These are phyloP conservation scores for Leptodirus hochenwartii DNA, from an alignment of 2,888 invertebrate species.

Conservation along the genomic window DNA sequence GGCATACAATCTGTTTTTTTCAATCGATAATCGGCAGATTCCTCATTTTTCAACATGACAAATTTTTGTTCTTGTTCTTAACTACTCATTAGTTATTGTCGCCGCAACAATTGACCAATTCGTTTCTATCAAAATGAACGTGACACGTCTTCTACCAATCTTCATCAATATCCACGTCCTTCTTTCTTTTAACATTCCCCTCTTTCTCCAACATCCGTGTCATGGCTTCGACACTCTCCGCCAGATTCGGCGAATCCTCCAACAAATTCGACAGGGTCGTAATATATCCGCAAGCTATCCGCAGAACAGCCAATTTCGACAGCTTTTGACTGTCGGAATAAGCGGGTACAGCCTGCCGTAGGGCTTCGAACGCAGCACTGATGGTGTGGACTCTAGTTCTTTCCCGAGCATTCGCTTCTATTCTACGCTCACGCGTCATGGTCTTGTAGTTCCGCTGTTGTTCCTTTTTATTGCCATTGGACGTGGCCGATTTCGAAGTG, in stretches of 20 bases:
- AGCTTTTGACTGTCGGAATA: constrained; percentile 88
- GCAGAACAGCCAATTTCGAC: constrained; percentile 77
- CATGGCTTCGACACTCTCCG: constrained; percentile 55
- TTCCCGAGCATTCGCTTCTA: constrained; percentile 89
- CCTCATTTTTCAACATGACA: no score
- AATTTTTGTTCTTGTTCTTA: no score
- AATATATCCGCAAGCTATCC: constrained; percentile 89
- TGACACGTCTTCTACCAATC: not conserved
- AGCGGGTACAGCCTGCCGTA: constrained; percentile 68
- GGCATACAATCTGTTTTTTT: no score
- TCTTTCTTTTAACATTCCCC: constrained; percentile 72
- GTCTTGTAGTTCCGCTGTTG: constrained; percentile 86
- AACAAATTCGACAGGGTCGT: constrained; percentile 66
- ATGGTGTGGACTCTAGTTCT: constrained; percentile 88
- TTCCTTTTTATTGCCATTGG: constrained; percentile 19
- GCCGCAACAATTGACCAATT: no score
- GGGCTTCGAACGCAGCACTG: constrained; percentile 84
- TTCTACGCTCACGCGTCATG: constrained; percentile 81
- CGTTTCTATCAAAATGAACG: no score
- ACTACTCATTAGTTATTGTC: no score
- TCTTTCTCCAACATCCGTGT: constrained; percentile 85
- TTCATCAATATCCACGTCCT: constrained; percentile 47
- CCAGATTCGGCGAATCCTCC: constrained; percentile 41
- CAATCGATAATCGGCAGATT: no score
- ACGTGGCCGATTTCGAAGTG: constrained; percentile 6